Conservation (phyloP, 2,797 vertebrate species). For the Petrocephalus schoutedeni region DNA sequence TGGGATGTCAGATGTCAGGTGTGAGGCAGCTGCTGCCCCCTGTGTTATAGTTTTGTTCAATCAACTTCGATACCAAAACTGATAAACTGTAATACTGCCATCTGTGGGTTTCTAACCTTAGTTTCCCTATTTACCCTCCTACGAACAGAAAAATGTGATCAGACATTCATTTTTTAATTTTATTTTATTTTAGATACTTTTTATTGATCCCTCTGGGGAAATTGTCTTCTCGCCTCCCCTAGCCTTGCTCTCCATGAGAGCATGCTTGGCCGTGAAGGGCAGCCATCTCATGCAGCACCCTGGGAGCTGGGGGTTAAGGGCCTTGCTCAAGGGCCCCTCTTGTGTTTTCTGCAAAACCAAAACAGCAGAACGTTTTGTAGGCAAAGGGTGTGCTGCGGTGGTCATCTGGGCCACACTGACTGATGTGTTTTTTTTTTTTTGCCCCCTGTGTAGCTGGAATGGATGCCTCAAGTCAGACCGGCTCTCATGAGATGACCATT, state of each 20-base stretch:
- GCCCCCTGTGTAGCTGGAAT: slow-evolving; percentile 66
- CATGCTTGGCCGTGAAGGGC: no score
- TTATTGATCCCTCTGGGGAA: no score
- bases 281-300: no score
- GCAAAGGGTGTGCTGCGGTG: neutral
- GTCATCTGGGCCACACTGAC: neutral
- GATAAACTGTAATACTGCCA: neutral
- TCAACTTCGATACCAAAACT: neutral
- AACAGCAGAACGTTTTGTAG: neutral
- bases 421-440: neutral
- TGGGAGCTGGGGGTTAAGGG: no score
- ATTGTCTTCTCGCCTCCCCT: no score
- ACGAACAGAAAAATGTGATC: neutral
- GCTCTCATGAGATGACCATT: slow-evolving; percentile 99
- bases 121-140: neutral
- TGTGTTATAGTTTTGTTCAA: neutral
- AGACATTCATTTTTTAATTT: neutral
- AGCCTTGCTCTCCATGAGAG: no score
- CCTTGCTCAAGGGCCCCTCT: neutral
- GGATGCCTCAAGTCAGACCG: slow-evolving; percentile 91
- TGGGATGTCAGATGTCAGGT: neutral
- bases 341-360: neutral
- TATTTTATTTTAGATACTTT: no score
- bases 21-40: neutral
- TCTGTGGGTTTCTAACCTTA: neutral